phyloP scores from a whole-genome alignment of 2,888 invertebrate genomes.

The Protodeltote pygarga region DNA sequence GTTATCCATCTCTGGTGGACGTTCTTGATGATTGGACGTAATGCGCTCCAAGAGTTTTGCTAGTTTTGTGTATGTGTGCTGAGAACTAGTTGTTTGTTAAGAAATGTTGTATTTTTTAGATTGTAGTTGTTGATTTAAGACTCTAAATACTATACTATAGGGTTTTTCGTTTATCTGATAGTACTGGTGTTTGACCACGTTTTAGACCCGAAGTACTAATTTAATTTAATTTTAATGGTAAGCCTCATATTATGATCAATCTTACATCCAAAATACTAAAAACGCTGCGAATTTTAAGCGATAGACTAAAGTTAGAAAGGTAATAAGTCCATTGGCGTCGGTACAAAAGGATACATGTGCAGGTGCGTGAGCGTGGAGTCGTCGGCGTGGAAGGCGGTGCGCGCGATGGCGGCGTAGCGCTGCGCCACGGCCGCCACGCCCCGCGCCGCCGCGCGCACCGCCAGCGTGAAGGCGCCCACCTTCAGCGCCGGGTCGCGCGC shows the following conservation, averaged over 20 bases:
- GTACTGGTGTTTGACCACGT: too few relatives aligned
- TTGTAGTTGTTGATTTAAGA: too few relatives aligned
- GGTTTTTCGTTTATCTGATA: too few relatives aligned
- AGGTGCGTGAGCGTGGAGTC: slow-evolving; percentile 71
- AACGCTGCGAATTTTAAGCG: too few relatives aligned
- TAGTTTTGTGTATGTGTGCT: slow-evolving; percentile 92
- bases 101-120: slow-evolving; percentile 21
- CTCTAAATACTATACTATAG: too few relatives aligned
- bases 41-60: slow-evolving; percentile 92
- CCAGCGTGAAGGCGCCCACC: slow-evolving; percentile 69
- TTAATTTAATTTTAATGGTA: too few relatives aligned
- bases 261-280: too few relatives aligned
- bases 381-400: slow-evolving; percentile 79
- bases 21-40: slow-evolving; percentile 83
- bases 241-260: too few relatives aligned
- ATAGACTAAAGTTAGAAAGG: too few relatives aligned
- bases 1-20: slow-evolving; percentile 61
- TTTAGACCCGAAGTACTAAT: too few relatives aligned
- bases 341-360: slow-evolving; percentile 81
- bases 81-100: slow-evolving; percentile 85
- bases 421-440: slow-evolving; percentile 56
- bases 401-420: slow-evolving; percentile 68
- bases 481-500: slow-evolving; percentile 69
- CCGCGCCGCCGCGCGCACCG: slow-evolving; percentile 68
- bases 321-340: too few relatives aligned